A percentile compares a stretch with the other conserved stretches of the same genome.
phyloP scores from a whole-genome alignment of 2,888 invertebrate genomes.

The Phasia obesa region DNA sequence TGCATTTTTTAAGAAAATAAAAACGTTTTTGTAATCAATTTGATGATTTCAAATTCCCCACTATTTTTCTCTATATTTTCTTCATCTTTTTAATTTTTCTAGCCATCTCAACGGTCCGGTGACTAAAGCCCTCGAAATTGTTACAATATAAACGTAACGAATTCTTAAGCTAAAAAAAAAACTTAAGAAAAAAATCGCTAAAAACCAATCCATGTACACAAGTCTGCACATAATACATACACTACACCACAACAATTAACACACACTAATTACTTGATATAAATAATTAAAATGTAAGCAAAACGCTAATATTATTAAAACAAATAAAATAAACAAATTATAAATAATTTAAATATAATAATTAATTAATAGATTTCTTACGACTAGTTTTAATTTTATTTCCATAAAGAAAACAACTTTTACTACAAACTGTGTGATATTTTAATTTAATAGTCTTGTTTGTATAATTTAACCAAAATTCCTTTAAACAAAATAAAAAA shows the following conservation, averaged over 20 bases:
- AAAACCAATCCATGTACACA: conserved; percentile 64
- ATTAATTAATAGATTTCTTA: conserved; percentile 43
- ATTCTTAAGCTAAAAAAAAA: conserved; percentile 53
- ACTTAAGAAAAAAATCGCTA: conserved; percentile 41
- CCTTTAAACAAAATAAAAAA: not conserved
- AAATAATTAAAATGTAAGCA: conserved; percentile 76
- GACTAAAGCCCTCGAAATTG: conserved; percentile 79
- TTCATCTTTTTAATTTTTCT: conserved; percentile 75
- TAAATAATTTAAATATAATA: conserved; percentile 42
- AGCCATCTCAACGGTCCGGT: conserved; percentile 83
- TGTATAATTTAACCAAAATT: conserved; percentile 31
- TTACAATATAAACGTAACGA: conserved; percentile 71
- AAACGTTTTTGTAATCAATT: not conserved
- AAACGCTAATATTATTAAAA: conserved; percentile 65
- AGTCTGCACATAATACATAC: conserved; percentile 49
- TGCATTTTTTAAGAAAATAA: conserved; percentile 44
- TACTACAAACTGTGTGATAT: conserved; percentile 51
- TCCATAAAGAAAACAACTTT: conserved; percentile 10
- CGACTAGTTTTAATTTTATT: conserved; percentile 43
- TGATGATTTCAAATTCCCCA: conserved; percentile 24
- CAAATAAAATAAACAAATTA: conserved; percentile 52
- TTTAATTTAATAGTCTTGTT: conserved; percentile 52
- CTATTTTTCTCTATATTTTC: conserved; percentile 65
- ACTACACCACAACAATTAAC: conserved; percentile 61
- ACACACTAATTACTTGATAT: conserved; percentile 60